Evolutionary conservation across 2,888 invertebrate genomes (phyloP).

Genomic region (Chydorus sphaericus): DNA sequence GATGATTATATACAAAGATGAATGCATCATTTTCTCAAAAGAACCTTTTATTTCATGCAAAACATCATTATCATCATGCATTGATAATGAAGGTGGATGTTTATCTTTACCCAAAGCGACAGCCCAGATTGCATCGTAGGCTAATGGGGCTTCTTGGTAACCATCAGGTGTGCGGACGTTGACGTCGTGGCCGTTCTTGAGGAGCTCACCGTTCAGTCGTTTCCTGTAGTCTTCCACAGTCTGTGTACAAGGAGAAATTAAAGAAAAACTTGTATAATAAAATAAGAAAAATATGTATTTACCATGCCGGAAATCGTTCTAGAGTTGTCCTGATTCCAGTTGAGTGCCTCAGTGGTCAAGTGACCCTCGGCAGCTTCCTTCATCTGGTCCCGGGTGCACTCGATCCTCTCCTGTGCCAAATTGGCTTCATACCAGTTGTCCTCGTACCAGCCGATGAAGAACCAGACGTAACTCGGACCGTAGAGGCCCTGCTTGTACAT

Average conservation of each 20-base stretch:
- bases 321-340: conserved; percentile 94
- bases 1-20: conserved; percentile 23
- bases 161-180: conserved; percentile 80
- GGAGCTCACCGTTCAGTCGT: conserved; percentile 64
- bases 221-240: conserved; percentile 80
- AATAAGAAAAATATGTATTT: no score
- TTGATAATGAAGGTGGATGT: neutral
- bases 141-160: conserved; percentile 93
- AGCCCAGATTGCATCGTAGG: conserved; percentile 99
- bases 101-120: conserved; percentile 63
- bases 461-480: conserved; percentile 95
- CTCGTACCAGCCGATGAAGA: conserved; percentile 98
- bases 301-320: conserved; percentile 88
- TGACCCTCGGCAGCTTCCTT: conserved; percentile 89
- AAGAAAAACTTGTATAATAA: neutral
- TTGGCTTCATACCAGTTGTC: conserved; percentile 96
- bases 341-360: conserved; percentile 93
- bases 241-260: conserved; percentile 25
- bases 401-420: conserved; percentile 68
- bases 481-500: conserved; percentile 85
- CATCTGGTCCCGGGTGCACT: conserved; percentile 89
- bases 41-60: neutral
- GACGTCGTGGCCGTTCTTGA: conserved; percentile 67
- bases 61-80: neutral
- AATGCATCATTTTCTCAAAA: no score